Percentiles rank a stretch among this genome's conserved stretches.
phyloP scores from a whole-genome alignment of 2,888 invertebrate genomes.

The Teleogryllus oceanicus region DNA sequence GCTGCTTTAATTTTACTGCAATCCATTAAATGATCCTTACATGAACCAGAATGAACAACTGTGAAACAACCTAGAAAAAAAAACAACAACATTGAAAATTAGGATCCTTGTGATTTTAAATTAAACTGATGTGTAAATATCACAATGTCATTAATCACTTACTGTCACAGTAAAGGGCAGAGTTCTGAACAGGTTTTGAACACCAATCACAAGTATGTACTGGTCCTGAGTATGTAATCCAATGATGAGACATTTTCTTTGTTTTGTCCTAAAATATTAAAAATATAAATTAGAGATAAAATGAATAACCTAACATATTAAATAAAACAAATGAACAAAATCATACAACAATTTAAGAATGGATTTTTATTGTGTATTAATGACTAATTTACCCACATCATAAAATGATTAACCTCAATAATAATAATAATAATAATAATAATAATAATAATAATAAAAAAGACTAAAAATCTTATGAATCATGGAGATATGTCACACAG shows the following conservation, averaged over 20 bases:
- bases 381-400: too few species aligned
- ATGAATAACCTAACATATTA: not conserved
- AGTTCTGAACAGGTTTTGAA: conserved; percentile 71
- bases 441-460: too few species aligned
- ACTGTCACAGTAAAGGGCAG: conserved; percentile 83
- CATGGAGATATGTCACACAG: too few species aligned
- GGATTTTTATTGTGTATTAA: too few species aligned
- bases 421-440: too few species aligned
- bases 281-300: conserved; percentile 22
- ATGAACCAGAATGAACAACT: conserved; percentile 80
- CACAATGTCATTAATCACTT: conserved; percentile 45
- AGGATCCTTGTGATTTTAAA: too few species aligned
- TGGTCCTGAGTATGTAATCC: conserved; percentile 64
- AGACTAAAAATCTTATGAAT: too few species aligned
- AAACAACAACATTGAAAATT: conserved; percentile 42
- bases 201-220: conserved; percentile 74
- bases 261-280: conserved; percentile 62
- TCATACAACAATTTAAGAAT: too few species aligned
- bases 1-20: conserved; percentile 65
- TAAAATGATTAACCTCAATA: too few species aligned
- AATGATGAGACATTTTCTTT: conserved; percentile 70
- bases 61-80: conserved; percentile 68
- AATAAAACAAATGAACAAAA: not conserved
- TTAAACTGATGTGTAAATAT: too few species aligned
- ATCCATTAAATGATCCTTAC: conserved; percentile 83